A percentile compares a stretch with the other conserved stretches of the same genome.
phyloP scores from a whole-genome alignment of 2,797 vertebrate genomes.

The Poeciliopsis turneri region DNA sequence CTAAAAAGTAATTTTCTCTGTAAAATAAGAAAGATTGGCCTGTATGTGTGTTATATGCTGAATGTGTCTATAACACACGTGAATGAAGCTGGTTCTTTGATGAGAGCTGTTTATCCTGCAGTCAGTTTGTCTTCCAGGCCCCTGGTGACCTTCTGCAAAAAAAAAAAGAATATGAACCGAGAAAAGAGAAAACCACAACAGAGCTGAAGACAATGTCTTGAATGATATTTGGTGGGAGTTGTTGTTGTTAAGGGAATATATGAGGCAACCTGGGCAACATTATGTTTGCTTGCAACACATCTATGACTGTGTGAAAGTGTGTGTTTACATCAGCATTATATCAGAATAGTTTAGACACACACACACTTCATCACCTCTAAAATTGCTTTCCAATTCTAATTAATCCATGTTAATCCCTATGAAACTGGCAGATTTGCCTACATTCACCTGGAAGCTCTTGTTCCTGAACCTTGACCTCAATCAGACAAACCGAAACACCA shows the following conservation, averaged over 20 bases:
- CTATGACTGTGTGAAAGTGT: constrained; percentile 7
- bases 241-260: constrained; percentile 25
- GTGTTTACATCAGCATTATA: constrained; percentile 65
- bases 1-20: background rate
- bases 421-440: constrained; percentile 60
- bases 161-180: constrained; percentile 22
- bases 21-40: background rate
- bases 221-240: constrained; percentile 2
- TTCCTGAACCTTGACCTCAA: constrained; percentile 49
- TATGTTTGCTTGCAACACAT: constrained; percentile 53
- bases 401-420: constrained; percentile 78
- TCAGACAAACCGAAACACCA: constrained; percentile 31
- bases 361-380: constrained; percentile 58
- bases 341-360: constrained; percentile 70
- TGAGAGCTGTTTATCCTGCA: background rate
- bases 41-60: no score
- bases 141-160: constrained; percentile 21
- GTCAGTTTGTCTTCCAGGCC: constrained; percentile 12
- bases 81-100: background rate
- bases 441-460: constrained; percentile 61
- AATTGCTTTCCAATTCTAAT: constrained; percentile 68
- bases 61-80: background rate
- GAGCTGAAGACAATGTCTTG: constrained; percentile 16
- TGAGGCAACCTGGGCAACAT: constrained; percentile 48
- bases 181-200: constrained; percentile 9